These are phyloP conservation scores for Irena cyanogastra DNA, from an alignment of 2,113 vertebrate genomes.

Conservation along the genomic window DNA sequence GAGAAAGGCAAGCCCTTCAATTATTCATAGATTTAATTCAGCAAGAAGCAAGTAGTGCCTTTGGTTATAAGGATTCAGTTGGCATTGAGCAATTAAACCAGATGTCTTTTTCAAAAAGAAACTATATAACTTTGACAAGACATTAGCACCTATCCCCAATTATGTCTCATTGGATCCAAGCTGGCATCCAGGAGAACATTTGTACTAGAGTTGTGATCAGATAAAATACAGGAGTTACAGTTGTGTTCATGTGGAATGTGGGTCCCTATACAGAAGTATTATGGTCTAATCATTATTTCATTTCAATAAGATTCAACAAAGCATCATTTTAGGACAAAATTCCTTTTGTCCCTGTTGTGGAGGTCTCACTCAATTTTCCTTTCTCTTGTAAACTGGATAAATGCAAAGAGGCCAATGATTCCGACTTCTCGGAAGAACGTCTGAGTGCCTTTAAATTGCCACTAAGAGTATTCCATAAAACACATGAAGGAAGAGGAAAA, in stretches of 20 bases:
- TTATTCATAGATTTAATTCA: slow-evolving; percentile 65
- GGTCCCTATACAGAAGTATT: background rate
- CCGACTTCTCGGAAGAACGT: background rate
- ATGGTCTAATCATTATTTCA: background rate
- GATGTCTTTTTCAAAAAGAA: slow-evolving; percentile 31
- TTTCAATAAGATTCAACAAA: background rate
- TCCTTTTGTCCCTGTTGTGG: background rate
- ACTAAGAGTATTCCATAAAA: background rate
- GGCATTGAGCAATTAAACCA: slow-evolving; percentile 42
- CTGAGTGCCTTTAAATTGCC: background rate
- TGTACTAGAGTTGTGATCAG: background rate
- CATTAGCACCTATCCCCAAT: slow-evolving; percentile 21
- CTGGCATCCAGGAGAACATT: background rate
- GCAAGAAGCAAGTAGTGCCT: slow-evolving; percentile 50
- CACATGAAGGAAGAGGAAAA: background rate
- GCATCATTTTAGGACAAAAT: background rate
- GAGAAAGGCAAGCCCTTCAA: slow-evolving; percentile 40
- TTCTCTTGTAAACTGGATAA: background rate
- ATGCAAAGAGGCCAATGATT: background rate
- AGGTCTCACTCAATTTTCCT: background rate
- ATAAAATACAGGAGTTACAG: background rate
- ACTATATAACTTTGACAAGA: slow-evolving; percentile 12
- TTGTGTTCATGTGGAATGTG: background rate
- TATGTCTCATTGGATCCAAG: slow-evolving; percentile 9
- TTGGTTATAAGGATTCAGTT: slow-evolving; percentile 30